Evolutionary conservation across 2,888 invertebrate species (phyloP).

Genomic region (Periphyllus acericola): DNA sequence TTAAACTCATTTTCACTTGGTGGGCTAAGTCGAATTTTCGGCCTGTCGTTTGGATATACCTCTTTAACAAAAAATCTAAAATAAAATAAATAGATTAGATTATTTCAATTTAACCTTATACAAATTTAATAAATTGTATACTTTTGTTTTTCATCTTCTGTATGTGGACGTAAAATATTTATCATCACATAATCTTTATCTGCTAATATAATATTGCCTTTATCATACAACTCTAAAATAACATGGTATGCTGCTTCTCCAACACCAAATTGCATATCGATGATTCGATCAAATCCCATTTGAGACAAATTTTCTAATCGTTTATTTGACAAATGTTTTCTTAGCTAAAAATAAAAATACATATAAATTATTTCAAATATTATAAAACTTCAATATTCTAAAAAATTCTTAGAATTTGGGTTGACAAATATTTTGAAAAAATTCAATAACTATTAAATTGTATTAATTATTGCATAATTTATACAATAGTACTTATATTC

Average conservation of each 20-base stretch:
- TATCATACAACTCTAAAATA: slow-evolving; percentile 92
- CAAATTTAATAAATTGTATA: slow-evolving; percentile 66
- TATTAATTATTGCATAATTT: too few relatives aligned
- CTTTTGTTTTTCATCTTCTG: slow-evolving; percentile 88
- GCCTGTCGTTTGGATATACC: slow-evolving; percentile 83
- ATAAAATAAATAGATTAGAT: slow-evolving; percentile 46
- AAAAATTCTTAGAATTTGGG: not conserved
- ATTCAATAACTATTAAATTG: too few relatives aligned
- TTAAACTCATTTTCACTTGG: slow-evolving; percentile 71
- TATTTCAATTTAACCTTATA: slow-evolving; percentile 7
- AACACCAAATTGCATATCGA: slow-evolving; percentile 94
- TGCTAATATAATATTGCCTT: slow-evolving; percentile 92
- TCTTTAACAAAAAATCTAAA: slow-evolving; percentile 89
- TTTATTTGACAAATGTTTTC: slow-evolving; percentile 97
- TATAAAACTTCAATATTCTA: not conserved
- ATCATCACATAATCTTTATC: slow-evolving; percentile 90
- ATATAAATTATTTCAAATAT: not conserved
- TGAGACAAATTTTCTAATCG: slow-evolving; percentile 87
- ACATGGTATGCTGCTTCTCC: slow-evolving; percentile 95
- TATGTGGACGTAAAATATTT: slow-evolving; percentile 90
- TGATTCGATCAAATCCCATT: slow-evolving; percentile 91
- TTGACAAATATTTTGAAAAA: not conserved
- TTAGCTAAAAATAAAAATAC: slow-evolving; percentile 72
- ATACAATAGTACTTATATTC: too few relatives aligned
- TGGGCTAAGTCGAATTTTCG: slow-evolving; percentile 73